These are phyloP conservation scores for Noctua comes DNA, from an alignment of 2,888 invertebrate species.

Conservation along the genomic window DNA sequence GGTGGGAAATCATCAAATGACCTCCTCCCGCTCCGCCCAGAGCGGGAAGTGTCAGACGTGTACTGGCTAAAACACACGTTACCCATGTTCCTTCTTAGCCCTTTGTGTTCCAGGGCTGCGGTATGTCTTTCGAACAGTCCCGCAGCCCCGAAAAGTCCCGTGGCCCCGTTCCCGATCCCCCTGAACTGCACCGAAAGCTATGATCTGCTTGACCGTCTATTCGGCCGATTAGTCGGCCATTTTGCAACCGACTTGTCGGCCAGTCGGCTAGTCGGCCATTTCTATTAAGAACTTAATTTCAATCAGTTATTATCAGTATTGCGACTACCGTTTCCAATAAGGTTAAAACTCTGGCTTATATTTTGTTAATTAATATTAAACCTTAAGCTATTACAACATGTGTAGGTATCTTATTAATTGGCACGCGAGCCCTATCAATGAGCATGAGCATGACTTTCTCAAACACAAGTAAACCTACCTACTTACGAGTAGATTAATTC, in stretches of 20 bases:
- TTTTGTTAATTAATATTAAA: not conserved
- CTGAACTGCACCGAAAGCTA: too few relatives aligned
- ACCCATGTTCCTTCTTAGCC: too few relatives aligned
- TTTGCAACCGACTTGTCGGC: not conserved
- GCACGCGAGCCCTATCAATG: conserved; percentile 2
- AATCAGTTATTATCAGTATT: not conserved
- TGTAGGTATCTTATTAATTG: not conserved
- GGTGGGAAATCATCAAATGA: too few relatives aligned
- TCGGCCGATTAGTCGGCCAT: not conserved
- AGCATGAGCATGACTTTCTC: conserved; percentile 6
- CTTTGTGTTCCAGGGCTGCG: too few relatives aligned
- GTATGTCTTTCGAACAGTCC: too few relatives aligned
- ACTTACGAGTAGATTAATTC: conserved; percentile 34
- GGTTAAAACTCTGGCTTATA: not conserved
- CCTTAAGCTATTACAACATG: not conserved
- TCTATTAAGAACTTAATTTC: not conserved
- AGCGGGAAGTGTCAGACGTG: too few relatives aligned
- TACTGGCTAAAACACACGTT: too few relatives aligned
- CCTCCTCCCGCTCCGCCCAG: too few relatives aligned
- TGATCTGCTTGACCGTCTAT: too few relatives aligned
- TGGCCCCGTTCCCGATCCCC: too few relatives aligned
- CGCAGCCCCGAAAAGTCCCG: too few relatives aligned
- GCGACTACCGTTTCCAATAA: not conserved
- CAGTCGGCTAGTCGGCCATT: not conserved
- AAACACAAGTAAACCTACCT: conserved; percentile 10